Evolutionary conservation across 2,888 invertebrate genomes (phyloP).

Genomic region (Hirtodrosophila alboralis): DNA sequence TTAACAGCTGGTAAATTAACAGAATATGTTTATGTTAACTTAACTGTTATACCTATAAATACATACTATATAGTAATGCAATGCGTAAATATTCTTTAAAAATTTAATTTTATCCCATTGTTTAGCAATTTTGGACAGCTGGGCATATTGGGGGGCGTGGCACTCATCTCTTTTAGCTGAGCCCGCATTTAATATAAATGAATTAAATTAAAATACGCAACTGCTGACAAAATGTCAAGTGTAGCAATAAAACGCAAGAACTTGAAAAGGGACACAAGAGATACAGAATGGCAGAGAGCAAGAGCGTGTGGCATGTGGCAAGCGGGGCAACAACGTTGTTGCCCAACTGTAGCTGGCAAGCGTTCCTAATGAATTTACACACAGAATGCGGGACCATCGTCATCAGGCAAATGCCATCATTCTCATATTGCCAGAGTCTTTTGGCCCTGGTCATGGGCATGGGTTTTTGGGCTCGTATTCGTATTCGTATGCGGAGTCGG

Average conservation of each 20-base stretch:
- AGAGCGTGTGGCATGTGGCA: conserved; percentile 11
- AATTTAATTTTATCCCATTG: background rate
- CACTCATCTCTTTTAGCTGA: conserved; percentile 28
- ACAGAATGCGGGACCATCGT: conserved; percentile 70
- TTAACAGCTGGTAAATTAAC: no score
- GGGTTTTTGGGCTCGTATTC: conserved; percentile 24
- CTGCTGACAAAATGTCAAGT: conserved; percentile 80
- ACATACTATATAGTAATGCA: no score
- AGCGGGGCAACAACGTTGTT: conserved; percentile 14
- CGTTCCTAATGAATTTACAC: conserved; percentile 77
- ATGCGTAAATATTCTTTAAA: no score
- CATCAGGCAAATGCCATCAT: conserved; percentile 11
- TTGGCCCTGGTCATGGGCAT: conserved; percentile 4
- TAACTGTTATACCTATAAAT: no score
- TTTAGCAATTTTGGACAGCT: no score
- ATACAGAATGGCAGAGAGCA: background rate
- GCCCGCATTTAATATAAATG: conserved; percentile 79
- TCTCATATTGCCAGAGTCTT: no score
- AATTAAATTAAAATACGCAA: conserved; percentile 77
- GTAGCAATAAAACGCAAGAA: conserved; percentile 71
- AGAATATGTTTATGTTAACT: no score
- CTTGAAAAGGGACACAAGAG: conserved; percentile 65
- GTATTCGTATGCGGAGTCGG: background rate
- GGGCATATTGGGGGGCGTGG: no score
- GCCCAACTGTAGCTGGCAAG: conserved; percentile 52